phyloP scores from a whole-genome alignment of 2,888 invertebrate species.

The Thyatira batis region DNA sequence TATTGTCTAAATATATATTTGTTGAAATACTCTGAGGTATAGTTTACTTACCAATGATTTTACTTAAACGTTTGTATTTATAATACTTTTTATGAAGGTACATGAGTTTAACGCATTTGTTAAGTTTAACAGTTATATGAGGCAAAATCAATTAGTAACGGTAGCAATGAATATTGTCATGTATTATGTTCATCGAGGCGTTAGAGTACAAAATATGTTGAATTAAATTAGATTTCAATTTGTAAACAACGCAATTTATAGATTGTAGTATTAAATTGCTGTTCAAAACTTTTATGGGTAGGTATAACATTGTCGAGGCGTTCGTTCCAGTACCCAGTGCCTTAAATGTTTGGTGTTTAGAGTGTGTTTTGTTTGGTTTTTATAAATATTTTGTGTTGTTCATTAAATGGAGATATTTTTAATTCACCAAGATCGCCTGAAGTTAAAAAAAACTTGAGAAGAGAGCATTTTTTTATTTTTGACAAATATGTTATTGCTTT shows the following conservation, averaged over 20 bases:
- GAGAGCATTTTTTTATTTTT: no score
- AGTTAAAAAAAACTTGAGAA: no score
- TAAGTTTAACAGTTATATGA: not conserved
- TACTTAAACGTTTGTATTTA: not conserved
- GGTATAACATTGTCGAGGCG: conserved; percentile 14
- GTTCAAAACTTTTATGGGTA: not conserved
- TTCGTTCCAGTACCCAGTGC: conserved; percentile 52
- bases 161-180: not conserved
- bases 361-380: conserved; percentile 15
- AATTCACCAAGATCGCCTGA: no score
- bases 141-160: not conserved
- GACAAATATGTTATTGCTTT: no score
- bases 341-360: conserved; percentile 45
- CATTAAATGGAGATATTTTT: no score
- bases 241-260: not conserved
- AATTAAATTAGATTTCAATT: conserved; percentile 14
- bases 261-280: not conserved
- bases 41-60: not conserved
- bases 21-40: not conserved
- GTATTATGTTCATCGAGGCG: conserved; percentile 17
- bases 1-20: not conserved
- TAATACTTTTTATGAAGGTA: not conserved
- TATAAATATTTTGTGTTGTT: conserved; percentile 7
- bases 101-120: not conserved
- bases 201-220: conserved; percentile 41